A percentile compares a stretch with the other conserved stretches of the same genome.
phyloP scores from a whole-genome alignment of 2,113 vertebrate genomes.

The Sander vitreus region DNA sequence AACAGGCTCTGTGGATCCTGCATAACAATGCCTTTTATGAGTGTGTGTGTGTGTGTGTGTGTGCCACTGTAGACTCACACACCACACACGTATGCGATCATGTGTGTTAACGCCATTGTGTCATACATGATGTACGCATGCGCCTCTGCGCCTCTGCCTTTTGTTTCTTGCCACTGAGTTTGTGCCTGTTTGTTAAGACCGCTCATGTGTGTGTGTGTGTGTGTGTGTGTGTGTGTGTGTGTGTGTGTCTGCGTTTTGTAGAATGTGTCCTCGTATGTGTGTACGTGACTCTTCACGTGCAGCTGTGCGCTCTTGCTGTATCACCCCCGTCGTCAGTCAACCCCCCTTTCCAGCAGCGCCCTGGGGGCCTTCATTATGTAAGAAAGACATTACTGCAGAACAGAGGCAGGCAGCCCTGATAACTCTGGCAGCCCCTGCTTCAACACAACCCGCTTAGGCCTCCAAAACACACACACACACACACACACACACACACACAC shows the following conservation, averaged over 20 bases:
- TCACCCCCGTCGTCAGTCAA: conserved; percentile 74
- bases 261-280: conserved; percentile 44
- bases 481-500: conserved; percentile 14
- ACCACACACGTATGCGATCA: conserved; percentile 43
- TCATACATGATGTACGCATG: conserved; percentile 58
- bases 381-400: conserved; percentile 81
- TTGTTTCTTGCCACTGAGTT: conserved; percentile 57
- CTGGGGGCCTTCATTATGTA: conserved; percentile 83
- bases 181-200: conserved; percentile 38
- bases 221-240: conserved; percentile 14
- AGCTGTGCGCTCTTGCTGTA: conserved; percentile 75
- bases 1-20: conserved; percentile 81
- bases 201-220: conserved; percentile 28
- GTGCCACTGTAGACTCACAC: neutral
- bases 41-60: conserved; percentile 29
- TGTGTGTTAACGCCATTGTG: conserved; percentile 61
- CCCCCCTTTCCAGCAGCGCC: conserved; percentile 71
- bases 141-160: conserved; percentile 41
- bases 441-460: conserved; percentile 43
- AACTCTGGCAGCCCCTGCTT: conserved; percentile 68
- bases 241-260: conserved; percentile 8
- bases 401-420: conserved; percentile 68
- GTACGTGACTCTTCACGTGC: conserved; percentile 69
- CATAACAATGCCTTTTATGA: conserved; percentile 84
- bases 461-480: conserved; percentile 27